Percentiles rank a stretch among this genome's conserved stretches.
Conservation (phyloP, 2,797 vertebrate genomes). For the Zalophus californianus region DNA sequence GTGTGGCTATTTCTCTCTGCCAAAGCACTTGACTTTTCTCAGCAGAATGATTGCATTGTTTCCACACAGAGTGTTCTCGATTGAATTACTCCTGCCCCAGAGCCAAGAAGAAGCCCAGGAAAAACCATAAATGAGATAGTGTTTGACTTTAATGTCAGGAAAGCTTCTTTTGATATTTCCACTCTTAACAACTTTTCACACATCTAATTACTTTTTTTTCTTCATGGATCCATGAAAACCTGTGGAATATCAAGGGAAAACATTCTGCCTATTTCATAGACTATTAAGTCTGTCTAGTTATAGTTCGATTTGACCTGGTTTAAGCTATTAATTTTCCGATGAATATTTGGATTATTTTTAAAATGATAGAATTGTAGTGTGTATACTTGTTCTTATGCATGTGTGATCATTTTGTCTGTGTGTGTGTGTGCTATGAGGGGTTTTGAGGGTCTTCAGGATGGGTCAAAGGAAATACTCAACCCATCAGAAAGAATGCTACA, state of each 20-base stretch:
- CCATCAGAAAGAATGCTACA: not conserved
- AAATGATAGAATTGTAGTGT: not conserved
- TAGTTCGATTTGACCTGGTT: not conserved
- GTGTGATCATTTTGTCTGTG: not conserved
- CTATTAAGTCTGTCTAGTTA: not conserved
- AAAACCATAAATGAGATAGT: not conserved
- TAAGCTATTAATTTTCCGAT: not conserved
- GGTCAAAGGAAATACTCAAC: not conserved
- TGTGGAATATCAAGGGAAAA: not conserved
- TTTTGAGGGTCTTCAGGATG: not conserved
- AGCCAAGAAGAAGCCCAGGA: not conserved
- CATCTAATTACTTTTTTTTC: not conserved
- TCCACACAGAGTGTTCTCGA: too few species aligned
- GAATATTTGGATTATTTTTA: not conserved
- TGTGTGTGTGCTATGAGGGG: not conserved
- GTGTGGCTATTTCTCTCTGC: not conserved
- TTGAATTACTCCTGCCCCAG: not conserved
- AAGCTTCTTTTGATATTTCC: not conserved
- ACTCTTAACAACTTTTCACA: not conserved
- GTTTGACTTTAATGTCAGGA: not conserved
- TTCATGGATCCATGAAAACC: not conserved
- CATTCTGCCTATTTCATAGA: not conserved
- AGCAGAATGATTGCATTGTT: not conserved
- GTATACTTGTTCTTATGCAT: accelerated
- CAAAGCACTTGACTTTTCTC: not conserved